phyloP scores from a whole-genome alignment of 1,140 invertebrate species.

The Caligus rogercresseyi region DNA sequence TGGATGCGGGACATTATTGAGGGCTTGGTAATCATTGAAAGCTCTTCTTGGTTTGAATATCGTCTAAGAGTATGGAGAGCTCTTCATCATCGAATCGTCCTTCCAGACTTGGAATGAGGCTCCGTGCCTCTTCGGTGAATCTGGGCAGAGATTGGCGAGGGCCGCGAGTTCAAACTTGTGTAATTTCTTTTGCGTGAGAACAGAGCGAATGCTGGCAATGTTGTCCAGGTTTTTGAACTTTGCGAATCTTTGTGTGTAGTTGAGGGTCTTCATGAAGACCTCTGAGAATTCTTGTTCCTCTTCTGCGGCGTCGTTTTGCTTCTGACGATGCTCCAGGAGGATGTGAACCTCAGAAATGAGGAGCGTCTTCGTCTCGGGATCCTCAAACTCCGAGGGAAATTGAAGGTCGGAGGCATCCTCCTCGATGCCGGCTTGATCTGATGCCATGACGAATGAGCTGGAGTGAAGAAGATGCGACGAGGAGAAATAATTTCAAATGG shows the following conservation, averaged over 20 bases:
- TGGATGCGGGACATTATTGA: too few relatives aligned
- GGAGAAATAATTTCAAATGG: too few relatives aligned
- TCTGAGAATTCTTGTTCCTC: slow-evolving; percentile 96
- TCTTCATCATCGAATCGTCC: slow-evolving; percentile 92
- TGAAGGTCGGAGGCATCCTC: slow-evolving; percentile 37
- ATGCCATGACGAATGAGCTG: too few relatives aligned
- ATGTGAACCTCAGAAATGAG: slow-evolving; percentile 96
- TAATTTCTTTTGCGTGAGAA: slow-evolving; percentile 82
- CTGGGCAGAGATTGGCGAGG: slow-evolving; percentile 90
- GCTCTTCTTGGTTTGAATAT: slow-evolving; percentile 92
- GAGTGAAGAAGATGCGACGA: too few relatives aligned
- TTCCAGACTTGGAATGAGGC: slow-evolving; percentile 40
- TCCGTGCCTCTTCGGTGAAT: slow-evolving; percentile 63
- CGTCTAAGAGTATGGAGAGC: slow-evolving; percentile 75
- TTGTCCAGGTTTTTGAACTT: slow-evolving; percentile 98
- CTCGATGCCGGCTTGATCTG: slow-evolving; percentile 28
- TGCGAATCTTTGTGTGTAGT: slow-evolving; percentile 84
- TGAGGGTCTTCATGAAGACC: slow-evolving; percentile 93
- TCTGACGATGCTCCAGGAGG: slow-evolving; percentile 88
- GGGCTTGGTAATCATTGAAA: too few relatives aligned
- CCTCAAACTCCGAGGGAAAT: slow-evolving; percentile 69
- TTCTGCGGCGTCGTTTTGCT: slow-evolving; percentile 91
- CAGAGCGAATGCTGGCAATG: slow-evolving; percentile 77
- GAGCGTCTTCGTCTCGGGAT: slow-evolving; percentile 67
- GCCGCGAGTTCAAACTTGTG: slow-evolving; percentile 98